Evolutionary conservation across 2,888 invertebrate species (phyloP), one percentile per base, ranked within the genome.

Genomic region (Arrhopalites spinosus): DNA sequence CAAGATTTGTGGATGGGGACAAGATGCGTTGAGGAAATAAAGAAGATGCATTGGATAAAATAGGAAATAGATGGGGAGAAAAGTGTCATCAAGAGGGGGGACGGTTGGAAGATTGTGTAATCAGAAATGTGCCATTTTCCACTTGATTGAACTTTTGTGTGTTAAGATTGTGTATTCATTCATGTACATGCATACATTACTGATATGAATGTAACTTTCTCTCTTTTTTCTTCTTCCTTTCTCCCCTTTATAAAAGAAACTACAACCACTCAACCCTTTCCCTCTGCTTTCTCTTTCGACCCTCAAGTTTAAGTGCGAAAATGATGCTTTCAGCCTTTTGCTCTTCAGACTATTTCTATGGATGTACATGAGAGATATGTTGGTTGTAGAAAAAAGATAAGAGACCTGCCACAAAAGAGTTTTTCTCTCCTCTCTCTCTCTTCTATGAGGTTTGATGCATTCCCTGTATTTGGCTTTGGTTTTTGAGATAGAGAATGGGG

Each of bases 71-170:
- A 53, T n/a, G 53, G 1, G 53, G n/a, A n/a, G n/a, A n/a, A 53
- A 53, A 53, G 53, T 53, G 53, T 53, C 8, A 23, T 20, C n/a
- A 23, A 53, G 50, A 29, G 27, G 30, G 30, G 63, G 13, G 63
- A 27, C 5, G n/a, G 63, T 29, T 59, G 63, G 13, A 25, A 61
- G 25, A 61, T 3, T 66, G 43, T 29, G 66, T 66, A 66, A 66
- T 66, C 66, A 66, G 45, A 66, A 29, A 43, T 66, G 30, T 66
- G 20, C 66, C 66, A 66, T 66, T 66, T 66, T 45, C 66, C 45
- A 66, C 17, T 36, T 66, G 66, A 66, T 66, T 43, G 66, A 66
- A 66, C 66, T 20, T n/a, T n/a, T n/a, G n/a, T 17, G 1, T 29
- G n/a, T 36, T 13, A 53, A 53, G 53, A 23, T 15, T 53, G 23